Evolutionary conservation across 2,888 invertebrate genomes (phyloP), one percentile per base, ranked within the genome.

Genomic region (Tinea trinotella): DNA sequence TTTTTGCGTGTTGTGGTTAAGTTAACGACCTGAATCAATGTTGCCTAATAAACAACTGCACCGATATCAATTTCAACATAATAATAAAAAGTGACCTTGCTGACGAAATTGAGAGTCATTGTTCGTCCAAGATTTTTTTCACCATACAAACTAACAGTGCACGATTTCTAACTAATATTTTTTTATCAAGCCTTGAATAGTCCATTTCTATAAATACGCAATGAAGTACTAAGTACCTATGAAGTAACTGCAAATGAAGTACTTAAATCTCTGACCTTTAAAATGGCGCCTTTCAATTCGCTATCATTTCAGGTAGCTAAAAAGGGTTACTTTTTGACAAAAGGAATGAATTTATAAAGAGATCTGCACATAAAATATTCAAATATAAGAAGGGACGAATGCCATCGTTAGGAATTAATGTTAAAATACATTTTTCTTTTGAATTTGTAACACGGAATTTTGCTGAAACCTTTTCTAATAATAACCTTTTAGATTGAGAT

Each of bases 61-160:
- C 40, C 7, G 40, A 40, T 40, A 40, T 40, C 2, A 15, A 15
- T 40, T 40, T 12, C 40, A 40, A 40, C 40, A 40, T 7, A 15
- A 40, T 18, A 56, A 62, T 74, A 82, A 81, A 82, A 80, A 79
- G 58, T 61, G 72, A 68, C 82, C 82, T 84, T 79, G 82, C 67
- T 68, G 70, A 65, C 63, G 61, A 58, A 46, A 40, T 40, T 40
- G 6, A 13, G 6, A 15, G 40, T 40, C 40, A 40, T 40, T 40
- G 40, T 40, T 40, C 40, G 40, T 40, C 40, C 40, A 40, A 40
- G 40, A 40, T n/a, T 40, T 15, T 40, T 40, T 40, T 40, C 15
- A 13, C 13, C 40, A 40, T 40, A 40, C n/a, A 7, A 40, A 40
- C 13, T 40, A 7, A 7, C 6, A 15, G 15, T 40, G 13, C 40